Evolutionary conservation across 2,888 invertebrate species (phyloP).

Genomic region (Noctua janthe): DNA sequence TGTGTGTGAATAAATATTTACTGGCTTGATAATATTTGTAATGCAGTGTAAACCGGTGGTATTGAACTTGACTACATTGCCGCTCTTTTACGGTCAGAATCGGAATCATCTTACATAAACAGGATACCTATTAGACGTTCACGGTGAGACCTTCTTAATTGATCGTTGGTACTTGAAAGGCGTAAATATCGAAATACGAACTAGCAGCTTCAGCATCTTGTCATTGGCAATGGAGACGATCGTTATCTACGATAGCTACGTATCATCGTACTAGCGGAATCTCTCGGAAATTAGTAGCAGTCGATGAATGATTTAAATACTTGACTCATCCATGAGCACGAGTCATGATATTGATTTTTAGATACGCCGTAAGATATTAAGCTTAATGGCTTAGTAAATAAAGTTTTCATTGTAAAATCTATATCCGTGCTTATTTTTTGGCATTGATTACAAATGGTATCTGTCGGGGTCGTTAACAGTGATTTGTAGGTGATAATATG

Average conservation of each 20-base stretch:
- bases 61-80: slow-evolving; percentile 41
- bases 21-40: slow-evolving; percentile 23
- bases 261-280: slow-evolving; percentile 30
- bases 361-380: slow-evolving; percentile 31
- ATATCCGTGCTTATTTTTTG: slow-evolving; percentile 54
- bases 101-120: slow-evolving; percentile 71
- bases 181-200: slow-evolving; percentile 49
- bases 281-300: slow-evolving; percentile 33
- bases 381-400: slow-evolving; percentile 32
- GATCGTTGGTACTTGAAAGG: slow-evolving; percentile 30
- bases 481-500: slow-evolving; percentile 76
- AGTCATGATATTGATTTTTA: slow-evolving; percentile 21
- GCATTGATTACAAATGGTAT: slow-evolving; percentile 50
- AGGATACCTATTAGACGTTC: slow-evolving; percentile 65
- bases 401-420: slow-evolving; percentile 42
- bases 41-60: slow-evolving; percentile 53
- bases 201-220: slow-evolving; percentile 41
- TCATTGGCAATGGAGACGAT: slow-evolving; percentile 33
- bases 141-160: slow-evolving; percentile 28
- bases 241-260: slow-evolving; percentile 6
- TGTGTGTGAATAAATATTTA: slow-evolving; percentile 45
- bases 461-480: slow-evolving; percentile 72
- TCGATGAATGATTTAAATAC: slow-evolving; percentile 44
- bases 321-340: slow-evolving; percentile 23
- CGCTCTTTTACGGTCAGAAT: slow-evolving; percentile 51